Evolutionary conservation across 2,113 vertebrate genomes (phyloP).

Genomic region (Pardalotus punctatus): DNA sequence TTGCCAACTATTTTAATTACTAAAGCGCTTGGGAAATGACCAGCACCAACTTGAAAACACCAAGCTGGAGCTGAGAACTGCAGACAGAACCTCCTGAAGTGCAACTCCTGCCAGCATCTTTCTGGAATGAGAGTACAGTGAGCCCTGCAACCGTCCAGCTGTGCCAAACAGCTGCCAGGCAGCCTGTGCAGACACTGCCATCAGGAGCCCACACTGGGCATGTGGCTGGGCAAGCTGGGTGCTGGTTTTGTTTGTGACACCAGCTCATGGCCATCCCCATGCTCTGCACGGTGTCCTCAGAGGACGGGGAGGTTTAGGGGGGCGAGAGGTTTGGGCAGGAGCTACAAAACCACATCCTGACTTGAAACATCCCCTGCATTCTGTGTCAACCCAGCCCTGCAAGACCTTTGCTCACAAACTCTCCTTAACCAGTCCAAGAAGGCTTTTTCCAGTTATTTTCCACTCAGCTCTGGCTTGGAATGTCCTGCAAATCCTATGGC

Average conservation of each 20-base stretch:
- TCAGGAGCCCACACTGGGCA: neutral
- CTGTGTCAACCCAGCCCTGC: neutral
- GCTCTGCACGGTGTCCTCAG: neutral
- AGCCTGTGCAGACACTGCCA: neutral
- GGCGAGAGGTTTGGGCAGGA: neutral
- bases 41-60: neutral
- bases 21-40: neutral
- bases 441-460: neutral
- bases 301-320: neutral
- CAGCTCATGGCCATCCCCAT: neutral
- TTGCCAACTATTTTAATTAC: neutral
- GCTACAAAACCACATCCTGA: constrained; percentile 23
- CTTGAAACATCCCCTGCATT: neutral
- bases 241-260: neutral
- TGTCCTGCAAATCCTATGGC: neutral
- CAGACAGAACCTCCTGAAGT: neutral
- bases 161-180: neutral
- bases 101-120: neutral
- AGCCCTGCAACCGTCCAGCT: neutral
- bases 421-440: neutral
- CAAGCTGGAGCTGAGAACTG: neutral
- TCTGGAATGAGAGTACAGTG: fast-evolving
- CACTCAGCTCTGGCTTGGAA: neutral
- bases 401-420: neutral
- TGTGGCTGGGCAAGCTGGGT: neutral